Evolutionary conservation across 1,140 invertebrate species (phyloP).

Genomic region (Venustaconcha ellipsiformis): DNA sequence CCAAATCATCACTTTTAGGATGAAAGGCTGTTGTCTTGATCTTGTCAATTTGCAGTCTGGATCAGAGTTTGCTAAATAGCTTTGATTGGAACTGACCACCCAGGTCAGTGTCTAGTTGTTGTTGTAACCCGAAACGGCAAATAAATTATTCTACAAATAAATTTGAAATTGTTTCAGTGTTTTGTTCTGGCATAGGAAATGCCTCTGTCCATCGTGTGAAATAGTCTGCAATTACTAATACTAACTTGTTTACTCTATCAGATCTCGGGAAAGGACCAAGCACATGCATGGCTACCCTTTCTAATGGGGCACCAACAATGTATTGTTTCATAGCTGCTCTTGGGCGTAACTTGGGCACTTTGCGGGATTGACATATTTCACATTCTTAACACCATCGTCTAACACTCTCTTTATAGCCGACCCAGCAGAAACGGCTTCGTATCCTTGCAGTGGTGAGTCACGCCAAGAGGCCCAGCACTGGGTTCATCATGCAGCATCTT

Average conservation of each 20-base stretch:
- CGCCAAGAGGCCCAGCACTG: too few relatives aligned
- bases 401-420: too few relatives aligned
- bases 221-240: slow-evolving; percentile 47
- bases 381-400: too few relatives aligned
- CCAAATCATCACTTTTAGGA: slow-evolving; percentile 33
- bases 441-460: too few relatives aligned
- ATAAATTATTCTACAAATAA: slow-evolving; percentile 58
- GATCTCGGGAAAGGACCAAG: slow-evolving; percentile 14
- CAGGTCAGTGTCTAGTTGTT: slow-evolving; percentile 60
- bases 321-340: slow-evolving; percentile 1
- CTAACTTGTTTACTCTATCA: too few relatives aligned
- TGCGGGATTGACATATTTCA: too few relatives aligned
- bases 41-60: slow-evolving; percentile 27
- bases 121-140: slow-evolving; percentile 61
- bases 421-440: too few relatives aligned
- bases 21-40: slow-evolving; percentile 31
- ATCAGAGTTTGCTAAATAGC: slow-evolving; percentile 31
- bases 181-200: slow-evolving; percentile 39
- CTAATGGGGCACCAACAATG: slow-evolving; percentile 13
- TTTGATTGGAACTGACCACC: slow-evolving; percentile 42
- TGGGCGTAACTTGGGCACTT: too few relatives aligned
- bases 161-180: slow-evolving; percentile 54
- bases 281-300: slow-evolving; percentile 24
- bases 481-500: too few relatives aligned
- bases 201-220: slow-evolving; percentile 48